phyloP scores from a whole-genome alignment of 2,888 invertebrate genomes.

The Hyles lineata region DNA sequence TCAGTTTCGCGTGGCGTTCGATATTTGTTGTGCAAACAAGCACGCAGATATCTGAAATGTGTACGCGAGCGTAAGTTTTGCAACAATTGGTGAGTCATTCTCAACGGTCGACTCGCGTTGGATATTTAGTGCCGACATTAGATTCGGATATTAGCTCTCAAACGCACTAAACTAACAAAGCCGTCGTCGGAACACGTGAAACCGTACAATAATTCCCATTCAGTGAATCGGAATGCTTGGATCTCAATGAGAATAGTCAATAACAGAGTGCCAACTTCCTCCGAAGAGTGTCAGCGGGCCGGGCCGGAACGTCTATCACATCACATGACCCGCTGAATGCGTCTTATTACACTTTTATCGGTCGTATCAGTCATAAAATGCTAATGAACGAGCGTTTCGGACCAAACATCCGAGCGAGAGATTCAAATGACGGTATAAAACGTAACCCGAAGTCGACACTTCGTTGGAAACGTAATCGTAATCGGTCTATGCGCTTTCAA shows the following conservation, averaged over 20 bases:
- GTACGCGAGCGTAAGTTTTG: conserved; percentile 33
- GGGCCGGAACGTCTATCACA: conserved; percentile 73
- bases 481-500: conserved; percentile 80
- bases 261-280: conserved; percentile 72
- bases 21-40: conserved; percentile 36
- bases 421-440: conserved; percentile 84
- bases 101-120: conserved; percentile 35
- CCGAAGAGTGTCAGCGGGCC: conserved; percentile 66
- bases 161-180: conserved; percentile 65
- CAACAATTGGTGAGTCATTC: conserved; percentile 44
- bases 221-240: conserved; percentile 69
- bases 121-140: conserved; percentile 36
- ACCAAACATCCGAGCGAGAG: conserved; percentile 84
- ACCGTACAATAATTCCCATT: conserved; percentile 65
- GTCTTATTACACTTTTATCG: conserved; percentile 84
- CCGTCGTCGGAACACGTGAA: conserved; percentile 60
- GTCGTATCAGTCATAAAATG: conserved; percentile 84
- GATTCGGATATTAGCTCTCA: conserved; percentile 52
- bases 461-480: conserved; percentile 81
- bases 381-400: conserved; percentile 82
- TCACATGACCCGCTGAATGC: conserved; percentile 79
- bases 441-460: conserved; percentile 83
- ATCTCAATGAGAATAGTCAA: conserved; percentile 69
- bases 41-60: conserved; percentile 18
- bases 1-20: conserved; percentile 28